Evolutionary conservation across 2,113 vertebrate genomes (phyloP).

Genomic region (Petromus typicus): DNA sequence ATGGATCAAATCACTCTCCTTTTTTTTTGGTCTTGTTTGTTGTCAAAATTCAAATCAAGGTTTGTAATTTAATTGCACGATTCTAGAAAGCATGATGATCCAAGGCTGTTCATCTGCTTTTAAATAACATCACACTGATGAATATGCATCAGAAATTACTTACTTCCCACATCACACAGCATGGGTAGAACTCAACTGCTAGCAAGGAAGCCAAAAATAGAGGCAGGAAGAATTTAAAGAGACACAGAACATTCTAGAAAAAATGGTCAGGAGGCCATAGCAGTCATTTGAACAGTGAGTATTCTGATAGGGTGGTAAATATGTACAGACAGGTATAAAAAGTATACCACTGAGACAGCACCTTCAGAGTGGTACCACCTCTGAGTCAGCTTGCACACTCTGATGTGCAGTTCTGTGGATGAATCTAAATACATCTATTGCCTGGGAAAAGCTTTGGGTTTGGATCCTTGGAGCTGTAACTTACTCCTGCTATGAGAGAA

Average conservation of each 20-base stretch:
- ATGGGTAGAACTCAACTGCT: constrained; percentile 29
- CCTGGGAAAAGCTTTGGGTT: background rate
- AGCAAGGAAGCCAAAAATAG: constrained; percentile 49
- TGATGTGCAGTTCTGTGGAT: background rate
- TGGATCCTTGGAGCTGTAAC: background rate
- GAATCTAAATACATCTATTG: background rate
- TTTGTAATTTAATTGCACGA: constrained; percentile 64
- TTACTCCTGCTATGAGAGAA: constrained; percentile 33
- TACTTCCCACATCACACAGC: constrained; percentile 53
- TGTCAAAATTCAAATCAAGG: constrained; percentile 62
- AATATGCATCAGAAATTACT: constrained; percentile 72
- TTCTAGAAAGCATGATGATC: constrained; percentile 34
- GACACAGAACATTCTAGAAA: background rate
- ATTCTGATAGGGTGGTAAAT: background rate
- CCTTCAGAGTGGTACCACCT: background rate
- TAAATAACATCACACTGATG: constrained; percentile 73
- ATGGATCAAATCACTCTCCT: background rate
- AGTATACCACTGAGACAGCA: background rate
- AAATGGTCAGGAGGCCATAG: background rate
- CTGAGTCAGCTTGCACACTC: background rate
- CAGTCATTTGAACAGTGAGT: background rate
- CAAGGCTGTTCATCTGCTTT: constrained; percentile 65
- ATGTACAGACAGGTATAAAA: background rate
- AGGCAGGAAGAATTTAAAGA: constrained; percentile 42
- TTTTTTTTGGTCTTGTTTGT: constrained; percentile 36